Evolutionary conservation across 2,888 invertebrate species (phyloP), one percentile per base, ranked within the genome.

Genomic region (Chesias legatella): DNA sequence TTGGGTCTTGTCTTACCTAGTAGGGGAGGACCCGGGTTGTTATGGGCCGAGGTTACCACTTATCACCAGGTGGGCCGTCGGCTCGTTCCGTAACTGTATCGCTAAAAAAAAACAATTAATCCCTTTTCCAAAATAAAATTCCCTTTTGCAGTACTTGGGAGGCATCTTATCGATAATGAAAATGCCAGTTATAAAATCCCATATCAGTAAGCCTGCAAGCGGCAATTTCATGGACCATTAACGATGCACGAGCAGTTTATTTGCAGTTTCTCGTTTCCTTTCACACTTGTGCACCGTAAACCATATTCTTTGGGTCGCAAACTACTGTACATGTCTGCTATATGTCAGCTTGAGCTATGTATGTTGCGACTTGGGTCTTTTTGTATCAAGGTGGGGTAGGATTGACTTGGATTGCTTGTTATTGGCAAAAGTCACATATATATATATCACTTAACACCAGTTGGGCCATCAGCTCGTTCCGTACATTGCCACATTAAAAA

Each of bases 151-250:
- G 27, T 20, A 11, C 27, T 17, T n/a, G 38, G 26, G 41, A 21
- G 24, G 21, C 20, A 29, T 28, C 32, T 45, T 41, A 48, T 58
- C 63, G n/a, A 62, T 57, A 57, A 58, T 55, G 56, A 53, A 57
- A 56, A 63, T 17, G 61, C 51, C 32, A 39, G 52, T 55, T 56
- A 63, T 67, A 62, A 67, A 55, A 56, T 50, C 44, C 48, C 50
- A 61, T 56, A 63, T 67, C 13, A 17, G 3, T 22, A 67, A 74
- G n/a, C 70, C 70, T 67, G 61, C 72, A 65, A 73, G 64, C 63
- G 63, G 65, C 77, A 75, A 79, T 78, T 78, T 79, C 77, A 78
- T 62, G 77, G 67, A 36, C 74, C 73, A 78, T 79, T 79, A 79
- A 69, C 53, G 55, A 46, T 66, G 74, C 68, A 66, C 67, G 73